Conservation (phyloP, 2,888 invertebrate species). For the Macroteleia sp. region DNA sequence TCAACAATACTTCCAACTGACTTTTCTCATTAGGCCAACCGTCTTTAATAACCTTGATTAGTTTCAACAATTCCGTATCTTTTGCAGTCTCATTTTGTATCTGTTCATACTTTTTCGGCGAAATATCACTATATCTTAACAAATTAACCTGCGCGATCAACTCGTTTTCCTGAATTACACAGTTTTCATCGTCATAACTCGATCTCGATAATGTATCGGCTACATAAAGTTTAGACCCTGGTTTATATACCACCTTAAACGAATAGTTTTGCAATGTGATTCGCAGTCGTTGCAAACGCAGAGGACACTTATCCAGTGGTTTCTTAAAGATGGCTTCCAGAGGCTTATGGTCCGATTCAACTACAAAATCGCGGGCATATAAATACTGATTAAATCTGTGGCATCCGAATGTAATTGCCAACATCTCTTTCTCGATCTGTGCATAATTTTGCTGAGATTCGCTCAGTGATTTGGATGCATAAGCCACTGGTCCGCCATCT, state of each 20-base stretch:
- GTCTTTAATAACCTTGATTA: conserved; percentile 54
- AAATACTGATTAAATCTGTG: conserved; percentile 63
- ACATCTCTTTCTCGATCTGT: conserved; percentile 63
- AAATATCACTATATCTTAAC: conserved; percentile 68
- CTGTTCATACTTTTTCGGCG: conserved; percentile 9
- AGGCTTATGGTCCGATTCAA: conserved; percentile 49
- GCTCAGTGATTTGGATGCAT: conserved; percentile 60
- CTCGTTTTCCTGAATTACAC: conserved; percentile 32
- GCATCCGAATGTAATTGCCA: conserved; percentile 59
- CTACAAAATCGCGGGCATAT: conserved; percentile 36
- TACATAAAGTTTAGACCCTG: conserved; percentile 69
- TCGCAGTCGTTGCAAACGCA: conserved; percentile 27
- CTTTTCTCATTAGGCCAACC: conserved; percentile 25
- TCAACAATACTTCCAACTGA: not conserved
- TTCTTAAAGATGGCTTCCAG: conserved; percentile 70
- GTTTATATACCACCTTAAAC: conserved; percentile 52
- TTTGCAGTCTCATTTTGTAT: conserved; percentile 30
- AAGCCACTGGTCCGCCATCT: conserved; percentile 72
- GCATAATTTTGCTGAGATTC: conserved; percentile 48
- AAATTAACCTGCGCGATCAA: not conserved
- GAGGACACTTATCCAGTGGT: conserved; percentile 48
- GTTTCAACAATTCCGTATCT: conserved; percentile 57
- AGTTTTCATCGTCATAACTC: conserved; percentile 5
- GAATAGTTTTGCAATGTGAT: conserved; percentile 41
- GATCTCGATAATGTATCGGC: conserved; percentile 73